Evolutionary conservation across 2,888 invertebrate genomes (phyloP), one percentile per base, ranked within the genome.

Genomic region (Drosophila ustulata): DNA sequence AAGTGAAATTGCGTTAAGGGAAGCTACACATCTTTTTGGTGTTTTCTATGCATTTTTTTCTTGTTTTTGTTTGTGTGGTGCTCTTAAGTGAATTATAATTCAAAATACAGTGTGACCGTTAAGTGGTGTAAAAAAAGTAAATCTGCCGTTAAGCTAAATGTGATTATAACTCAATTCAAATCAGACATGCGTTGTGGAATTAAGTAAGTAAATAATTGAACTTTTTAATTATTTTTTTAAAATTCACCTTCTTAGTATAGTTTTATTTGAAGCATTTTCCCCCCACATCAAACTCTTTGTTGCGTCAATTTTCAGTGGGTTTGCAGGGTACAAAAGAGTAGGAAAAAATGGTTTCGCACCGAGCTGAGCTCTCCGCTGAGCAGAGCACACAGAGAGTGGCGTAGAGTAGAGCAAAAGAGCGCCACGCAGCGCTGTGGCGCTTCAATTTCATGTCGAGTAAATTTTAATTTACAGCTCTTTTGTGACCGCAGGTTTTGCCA

Each of bases 381-480:
- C 11, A 46, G 51, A 47, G 30, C 32, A 2, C 18, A 18, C 18
- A 37, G 43, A 28, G 41, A 46, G 43, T 4, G 13, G 5, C 9
- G 32, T 32, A 32, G 8, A 32, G 32, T 32, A 32, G n/a, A 39
- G 13, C 39, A 6, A 30, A 11, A 30, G 30, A 57, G 45, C 52
- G 39, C 53, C 45, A 65, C 34, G 62, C 49, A 66, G 39, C 26
- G 18, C 30, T 23, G 53, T 51, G 32, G 52, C 57, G 78, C 79
- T 81, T 83, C 81, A 86, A 81, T 83, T 83, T 80, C 79, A 80
- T 86, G 86, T 82, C 73, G 80, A 79, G 80, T 80, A 82, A 85
- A 86, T 85, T 86, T 85, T 79, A 86, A 87, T 86, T 86, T 87
- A 87, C 85, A 85, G 80, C 88, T 77, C 85, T 86, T 87, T 77